phyloP scores from a whole-genome alignment of 2,113 vertebrate species.

The Rhinolophus ferrumequinum region DNA sequence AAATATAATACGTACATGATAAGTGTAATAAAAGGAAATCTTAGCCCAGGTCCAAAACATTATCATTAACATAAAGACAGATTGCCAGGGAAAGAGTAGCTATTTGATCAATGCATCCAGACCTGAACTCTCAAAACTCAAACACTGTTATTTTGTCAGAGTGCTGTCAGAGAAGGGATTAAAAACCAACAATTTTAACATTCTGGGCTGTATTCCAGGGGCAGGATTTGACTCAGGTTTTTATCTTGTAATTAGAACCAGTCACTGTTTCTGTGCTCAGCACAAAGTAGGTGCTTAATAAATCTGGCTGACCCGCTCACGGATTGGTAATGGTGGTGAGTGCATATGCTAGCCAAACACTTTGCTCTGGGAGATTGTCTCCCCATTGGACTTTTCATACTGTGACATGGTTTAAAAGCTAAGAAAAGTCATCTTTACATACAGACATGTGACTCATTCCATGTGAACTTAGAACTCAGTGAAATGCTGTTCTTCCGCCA shows the following conservation, averaged over 20 bases:
- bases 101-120: neutral
- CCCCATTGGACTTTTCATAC: neutral
- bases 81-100: neutral
- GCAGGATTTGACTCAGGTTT: neutral
- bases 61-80: neutral
- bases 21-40: neutral
- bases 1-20: too few relatives aligned
- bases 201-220: neutral
- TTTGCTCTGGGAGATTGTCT: neutral
- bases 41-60: neutral
- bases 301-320: neutral
- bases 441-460: neutral
- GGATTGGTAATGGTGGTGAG: neutral
- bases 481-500: constrained; percentile 8
- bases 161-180: neutral
- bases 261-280: neutral
- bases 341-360: neutral
- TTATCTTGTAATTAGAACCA: neutral
- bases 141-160: neutral
- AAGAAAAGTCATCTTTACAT: neutral
- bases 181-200: neutral
- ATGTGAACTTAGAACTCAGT: neutral
- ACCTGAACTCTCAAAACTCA: constrained; percentile 2
- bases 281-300: neutral
- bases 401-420: neutral